These are phyloP conservation scores for Drosophila nr. medialis DNA, from an alignment of 2,888 invertebrate genomes.

Conservation along the genomic window DNA sequence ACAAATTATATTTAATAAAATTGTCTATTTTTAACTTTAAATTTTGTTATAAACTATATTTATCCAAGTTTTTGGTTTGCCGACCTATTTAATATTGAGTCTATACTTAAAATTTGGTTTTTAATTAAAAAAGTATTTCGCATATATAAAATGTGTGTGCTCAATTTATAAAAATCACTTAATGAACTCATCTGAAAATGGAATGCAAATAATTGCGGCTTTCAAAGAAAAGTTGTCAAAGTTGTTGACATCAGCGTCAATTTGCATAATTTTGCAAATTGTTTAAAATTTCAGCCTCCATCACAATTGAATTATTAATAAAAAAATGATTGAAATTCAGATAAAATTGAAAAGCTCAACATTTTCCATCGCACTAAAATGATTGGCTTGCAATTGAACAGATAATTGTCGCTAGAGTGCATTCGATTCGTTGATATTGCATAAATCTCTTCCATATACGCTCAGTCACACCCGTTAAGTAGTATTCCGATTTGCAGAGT, in stretches of 20 bases:
- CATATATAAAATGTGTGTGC: not conserved
- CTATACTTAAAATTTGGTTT: not conserved
- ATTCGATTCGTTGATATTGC: not conserved
- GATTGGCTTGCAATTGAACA: not conserved
- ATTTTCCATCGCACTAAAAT: not conserved
- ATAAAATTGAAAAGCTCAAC: not conserved
- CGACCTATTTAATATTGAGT: not conserved
- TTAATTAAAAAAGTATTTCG: not conserved
- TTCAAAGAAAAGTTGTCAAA: not conserved
- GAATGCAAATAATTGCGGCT: not conserved
- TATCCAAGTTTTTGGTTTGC: not conserved
- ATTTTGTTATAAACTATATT: not conserved
- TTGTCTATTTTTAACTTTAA: not conserved
- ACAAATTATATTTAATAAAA: not conserved
- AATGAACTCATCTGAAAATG: not conserved
- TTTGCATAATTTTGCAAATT: not conserved
- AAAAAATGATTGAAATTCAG: not conserved
- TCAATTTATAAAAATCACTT: not conserved
- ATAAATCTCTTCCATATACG: not conserved
- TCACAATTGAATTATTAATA: not conserved
- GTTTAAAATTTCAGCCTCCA: not conserved
- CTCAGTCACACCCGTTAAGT: too few relatives aligned
- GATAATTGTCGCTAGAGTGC: not conserved
- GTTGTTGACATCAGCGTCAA: not conserved
- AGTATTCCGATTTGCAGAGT: slow-evolving; percentile 9